phyloP scores from a whole-genome alignment of 2,113 vertebrate species.

The Cheirogaleus medius region DNA sequence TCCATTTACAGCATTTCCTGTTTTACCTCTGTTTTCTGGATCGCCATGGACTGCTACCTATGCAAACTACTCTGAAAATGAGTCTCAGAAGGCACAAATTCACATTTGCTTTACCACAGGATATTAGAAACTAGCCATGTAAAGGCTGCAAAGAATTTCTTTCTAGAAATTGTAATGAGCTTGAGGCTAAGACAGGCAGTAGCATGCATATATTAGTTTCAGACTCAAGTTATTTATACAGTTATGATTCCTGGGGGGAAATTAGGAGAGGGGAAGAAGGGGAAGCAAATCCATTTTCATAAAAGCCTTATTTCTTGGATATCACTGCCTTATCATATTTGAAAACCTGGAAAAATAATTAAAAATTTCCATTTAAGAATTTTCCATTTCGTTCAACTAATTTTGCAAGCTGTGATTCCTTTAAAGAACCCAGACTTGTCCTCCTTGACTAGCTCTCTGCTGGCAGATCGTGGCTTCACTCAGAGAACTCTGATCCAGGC shows the following conservation, averaged over 20 bases:
- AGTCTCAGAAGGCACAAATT: background rate
- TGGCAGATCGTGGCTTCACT: background rate
- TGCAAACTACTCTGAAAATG: background rate
- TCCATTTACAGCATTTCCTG: background rate
- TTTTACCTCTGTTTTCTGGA: background rate
- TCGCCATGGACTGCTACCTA: background rate
- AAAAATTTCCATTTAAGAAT: conserved; percentile 29
- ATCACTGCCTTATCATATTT: background rate
- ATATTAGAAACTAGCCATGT: conserved; percentile 25
- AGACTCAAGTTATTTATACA: conserved; percentile 21
- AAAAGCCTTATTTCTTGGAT: background rate
- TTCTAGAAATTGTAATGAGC: conserved; percentile 36
- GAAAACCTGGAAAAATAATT: background rate
- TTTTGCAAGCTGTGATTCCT: background rate
- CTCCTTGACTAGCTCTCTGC: background rate
- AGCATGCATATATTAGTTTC: conserved; percentile 2
- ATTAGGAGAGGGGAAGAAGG: background rate
- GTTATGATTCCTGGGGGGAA: background rate
- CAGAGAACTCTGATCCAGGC: background rate
- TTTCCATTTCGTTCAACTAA: background rate
- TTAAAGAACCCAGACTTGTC: background rate
- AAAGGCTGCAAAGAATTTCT: conserved; percentile 49
- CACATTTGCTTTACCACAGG: background rate
- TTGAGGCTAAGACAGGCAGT: conserved; percentile 32
- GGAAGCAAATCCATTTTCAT: background rate